These are phyloP conservation scores for Psittacara wagleri DNA, from an alignment of 2,113 vertebrate genomes.

Conservation along the genomic window DNA sequence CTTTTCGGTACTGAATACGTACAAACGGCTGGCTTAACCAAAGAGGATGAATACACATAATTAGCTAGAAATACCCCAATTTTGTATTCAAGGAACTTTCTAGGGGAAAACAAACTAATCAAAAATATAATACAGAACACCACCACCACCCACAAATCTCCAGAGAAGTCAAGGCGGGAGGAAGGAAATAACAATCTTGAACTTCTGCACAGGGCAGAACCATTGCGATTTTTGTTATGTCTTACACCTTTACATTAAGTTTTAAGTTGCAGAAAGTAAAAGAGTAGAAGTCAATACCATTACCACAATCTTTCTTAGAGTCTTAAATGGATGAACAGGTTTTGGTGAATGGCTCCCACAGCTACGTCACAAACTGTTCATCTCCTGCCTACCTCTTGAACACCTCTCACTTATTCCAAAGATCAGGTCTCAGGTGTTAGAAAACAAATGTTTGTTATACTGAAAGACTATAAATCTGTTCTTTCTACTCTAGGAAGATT, in stretches of 20 bases:
- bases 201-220: neutral
- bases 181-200: neutral
- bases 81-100: neutral
- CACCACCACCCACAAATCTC: neutral
- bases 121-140: neutral
- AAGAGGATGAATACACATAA: neutral
- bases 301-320: neutral
- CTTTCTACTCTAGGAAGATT: neutral
- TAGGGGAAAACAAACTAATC: neutral
- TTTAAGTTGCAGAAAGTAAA: constrained; percentile 4
- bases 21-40: neutral
- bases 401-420: neutral
- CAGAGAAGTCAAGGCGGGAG: fast-evolving
- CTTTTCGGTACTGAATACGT: neutral
- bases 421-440: neutral
- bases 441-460: neutral
- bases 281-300: neutral
- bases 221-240: neutral
- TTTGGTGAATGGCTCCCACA: neutral
- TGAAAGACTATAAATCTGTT: neutral
- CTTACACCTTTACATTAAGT: neutral
- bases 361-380: neutral
- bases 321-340: neutral
- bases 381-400: neutral
- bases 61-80: neutral